A percentile compares a stretch with the other conserved stretches of the same genome.
Evolutionary conservation across 2,797 vertebrate species (phyloP).

Genomic region (Sciurus vulgaris): DNA sequence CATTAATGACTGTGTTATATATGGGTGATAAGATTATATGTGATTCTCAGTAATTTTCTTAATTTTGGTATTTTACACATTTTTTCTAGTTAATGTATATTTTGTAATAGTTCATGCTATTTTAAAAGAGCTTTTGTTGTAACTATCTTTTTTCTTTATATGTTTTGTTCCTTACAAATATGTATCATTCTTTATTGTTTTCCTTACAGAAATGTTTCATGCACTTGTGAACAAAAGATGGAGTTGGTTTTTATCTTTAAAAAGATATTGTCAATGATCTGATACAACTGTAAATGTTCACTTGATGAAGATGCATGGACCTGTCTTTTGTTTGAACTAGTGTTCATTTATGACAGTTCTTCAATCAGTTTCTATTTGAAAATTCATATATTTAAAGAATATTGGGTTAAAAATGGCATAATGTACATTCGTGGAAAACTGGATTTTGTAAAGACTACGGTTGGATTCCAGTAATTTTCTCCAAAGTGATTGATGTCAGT

Average conservation of each 20-base stretch:
- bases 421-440: constrained; percentile 57
- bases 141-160: neutral
- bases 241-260: constrained; percentile 70
- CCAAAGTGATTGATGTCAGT: constrained; percentile 61
- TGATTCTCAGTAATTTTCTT: neutral
- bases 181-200: constrained; percentile 64
- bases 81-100: constrained; percentile 43
- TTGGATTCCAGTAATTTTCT: constrained; percentile 70
- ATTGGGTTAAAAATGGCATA: constrained; percentile 27
- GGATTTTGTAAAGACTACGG: constrained; percentile 53
- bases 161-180: constrained; percentile 60
- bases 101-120: constrained; percentile 45
- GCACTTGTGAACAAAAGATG: constrained; percentile 67
- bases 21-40: neutral
- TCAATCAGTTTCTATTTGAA: constrained; percentile 64
- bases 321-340: constrained; percentile 53
- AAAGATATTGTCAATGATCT: constrained; percentile 56
- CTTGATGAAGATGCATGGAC: constrained; percentile 62
- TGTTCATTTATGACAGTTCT: constrained; percentile 67
- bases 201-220: constrained; percentile 70
- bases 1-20: constrained; percentile 44
- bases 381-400: constrained; percentile 63
- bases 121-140: constrained; percentile 56
- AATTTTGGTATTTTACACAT: constrained; percentile 47
- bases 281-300: constrained; percentile 16